phyloP scores from a whole-genome alignment of 2,888 invertebrate species.

The Euplexia lucipara region DNA sequence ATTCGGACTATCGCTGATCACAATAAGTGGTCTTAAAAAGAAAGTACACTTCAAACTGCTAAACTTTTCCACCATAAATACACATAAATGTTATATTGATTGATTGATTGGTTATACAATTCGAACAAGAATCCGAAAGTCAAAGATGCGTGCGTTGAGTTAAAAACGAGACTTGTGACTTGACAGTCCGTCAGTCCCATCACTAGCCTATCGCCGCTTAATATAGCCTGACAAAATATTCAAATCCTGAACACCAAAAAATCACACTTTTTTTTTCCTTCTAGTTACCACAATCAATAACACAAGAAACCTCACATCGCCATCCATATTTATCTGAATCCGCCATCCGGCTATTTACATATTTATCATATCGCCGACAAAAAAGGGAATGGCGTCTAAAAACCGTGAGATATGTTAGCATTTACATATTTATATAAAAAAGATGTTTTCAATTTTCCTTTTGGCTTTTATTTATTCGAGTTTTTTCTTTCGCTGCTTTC shows the following conservation, averaged over 20 bases:
- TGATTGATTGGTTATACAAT: no score
- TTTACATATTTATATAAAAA: slow-evolving; percentile 68
- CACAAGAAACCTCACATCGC: slow-evolving; percentile 39
- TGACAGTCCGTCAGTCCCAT: no score
- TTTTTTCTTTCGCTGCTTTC: slow-evolving; percentile 30
- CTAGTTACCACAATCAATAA: slow-evolving; percentile 52
- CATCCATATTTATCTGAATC: slow-evolving; percentile 52
- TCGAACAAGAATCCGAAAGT: no score
- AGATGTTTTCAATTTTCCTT: slow-evolving; percentile 67
- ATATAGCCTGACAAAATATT: no score
- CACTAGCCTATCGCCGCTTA: no score
- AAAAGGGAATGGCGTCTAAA: slow-evolving; percentile 58
- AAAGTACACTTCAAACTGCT: no score
- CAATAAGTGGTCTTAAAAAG: no score
- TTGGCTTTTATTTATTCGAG: slow-evolving; percentile 58
- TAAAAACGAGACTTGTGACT: no score
- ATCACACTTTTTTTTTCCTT: not conserved
- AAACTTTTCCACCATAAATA: no score
- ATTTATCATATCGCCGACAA: slow-evolving; percentile 61
- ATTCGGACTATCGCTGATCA: no score
- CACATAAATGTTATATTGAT: no score
- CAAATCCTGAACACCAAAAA: not conserved
- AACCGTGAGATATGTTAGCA: slow-evolving; percentile 62
- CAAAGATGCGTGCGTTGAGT: no score
- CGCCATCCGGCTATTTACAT: slow-evolving; percentile 63